Percentiles rank a stretch among this genome's conserved stretches.
Evolutionary conservation across 2,797 vertebrate species (phyloP).

Genomic region (Sebastes steindachneri): DNA sequence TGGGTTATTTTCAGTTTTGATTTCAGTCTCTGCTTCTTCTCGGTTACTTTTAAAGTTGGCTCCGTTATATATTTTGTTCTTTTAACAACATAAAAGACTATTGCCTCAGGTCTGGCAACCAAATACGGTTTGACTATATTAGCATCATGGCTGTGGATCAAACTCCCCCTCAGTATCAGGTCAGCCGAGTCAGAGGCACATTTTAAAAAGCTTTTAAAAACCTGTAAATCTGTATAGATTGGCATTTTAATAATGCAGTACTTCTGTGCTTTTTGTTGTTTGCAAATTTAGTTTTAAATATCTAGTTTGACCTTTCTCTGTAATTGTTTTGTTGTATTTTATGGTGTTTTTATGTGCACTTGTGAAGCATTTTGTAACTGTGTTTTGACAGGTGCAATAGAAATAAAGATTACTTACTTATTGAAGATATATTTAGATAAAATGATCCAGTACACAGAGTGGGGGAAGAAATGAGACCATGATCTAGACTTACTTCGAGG

Average conservation of each 20-base stretch:
- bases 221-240: not conserved
- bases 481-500: slow-evolving; percentile 87
- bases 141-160: not conserved
- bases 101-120: not conserved
- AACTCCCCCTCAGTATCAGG: slow-evolving; percentile 1
- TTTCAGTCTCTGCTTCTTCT: not conserved
- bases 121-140: not conserved
- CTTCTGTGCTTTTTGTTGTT: not conserved
- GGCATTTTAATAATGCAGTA: not conserved
- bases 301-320: not conserved
- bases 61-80: not conserved
- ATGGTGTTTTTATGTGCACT: not conserved
- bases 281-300: not conserved
- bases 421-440: not conserved
- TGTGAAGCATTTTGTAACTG: not conserved
- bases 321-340: slow-evolving; percentile 1
- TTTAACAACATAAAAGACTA: not conserved
- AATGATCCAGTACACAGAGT: not conserved
- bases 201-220: slow-evolving; percentile 21
- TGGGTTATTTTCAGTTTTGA: not conserved
- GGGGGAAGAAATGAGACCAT: not conserved
- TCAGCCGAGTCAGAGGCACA: slow-evolving; percentile 1
- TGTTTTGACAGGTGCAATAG: not conserved
- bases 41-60: not conserved
- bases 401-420: not conserved